These are phyloP conservation scores for Synanthedon vespiformis DNA, from an alignment of 2,888 invertebrate genomes.

Conservation along the genomic window DNA sequence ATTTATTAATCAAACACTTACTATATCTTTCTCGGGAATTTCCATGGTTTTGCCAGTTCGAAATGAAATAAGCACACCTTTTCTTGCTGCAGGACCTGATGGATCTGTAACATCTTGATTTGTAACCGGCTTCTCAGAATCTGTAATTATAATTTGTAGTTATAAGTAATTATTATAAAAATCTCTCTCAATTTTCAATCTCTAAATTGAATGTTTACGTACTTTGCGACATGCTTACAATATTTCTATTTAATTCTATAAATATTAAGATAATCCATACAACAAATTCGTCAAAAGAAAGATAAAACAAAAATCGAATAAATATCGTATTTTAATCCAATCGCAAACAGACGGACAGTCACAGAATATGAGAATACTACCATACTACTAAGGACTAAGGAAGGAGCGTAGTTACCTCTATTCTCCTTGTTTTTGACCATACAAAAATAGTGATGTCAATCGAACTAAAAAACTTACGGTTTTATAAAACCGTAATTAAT, in stretches of 20 bases:
- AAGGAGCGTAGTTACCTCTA: too few relatives aligned
- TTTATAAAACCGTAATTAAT: too few relatives aligned
- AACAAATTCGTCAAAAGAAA: too few relatives aligned
- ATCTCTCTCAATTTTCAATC: background rate
- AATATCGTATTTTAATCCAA: too few relatives aligned
- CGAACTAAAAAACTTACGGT: too few relatives aligned
- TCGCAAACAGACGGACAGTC: too few relatives aligned
- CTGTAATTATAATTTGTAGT: conserved; percentile 23
- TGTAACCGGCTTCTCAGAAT: conserved; percentile 47
- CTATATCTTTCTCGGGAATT: conserved; percentile 87
- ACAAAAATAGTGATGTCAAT: too few relatives aligned
- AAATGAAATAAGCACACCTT: conserved; percentile 85
- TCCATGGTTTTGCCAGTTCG: conserved; percentile 85
- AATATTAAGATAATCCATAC: background rate
- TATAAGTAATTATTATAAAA: background rate
- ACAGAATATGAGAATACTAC: too few relatives aligned
- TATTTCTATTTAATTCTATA: background rate
- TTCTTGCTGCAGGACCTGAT: conserved; percentile 82
- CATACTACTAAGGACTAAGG: too few relatives aligned
- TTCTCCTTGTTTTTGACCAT: too few relatives aligned
- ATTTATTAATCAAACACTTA: conserved; percentile 46
- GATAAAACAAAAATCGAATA: too few relatives aligned
- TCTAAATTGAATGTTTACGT: conserved; percentile 11
- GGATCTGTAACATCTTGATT: conserved; percentile 74
- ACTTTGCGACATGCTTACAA: conserved; percentile 47